Evolutionary conservation across 2,888 invertebrate species (phyloP).

Genomic region (Cerastis rubricosa): DNA sequence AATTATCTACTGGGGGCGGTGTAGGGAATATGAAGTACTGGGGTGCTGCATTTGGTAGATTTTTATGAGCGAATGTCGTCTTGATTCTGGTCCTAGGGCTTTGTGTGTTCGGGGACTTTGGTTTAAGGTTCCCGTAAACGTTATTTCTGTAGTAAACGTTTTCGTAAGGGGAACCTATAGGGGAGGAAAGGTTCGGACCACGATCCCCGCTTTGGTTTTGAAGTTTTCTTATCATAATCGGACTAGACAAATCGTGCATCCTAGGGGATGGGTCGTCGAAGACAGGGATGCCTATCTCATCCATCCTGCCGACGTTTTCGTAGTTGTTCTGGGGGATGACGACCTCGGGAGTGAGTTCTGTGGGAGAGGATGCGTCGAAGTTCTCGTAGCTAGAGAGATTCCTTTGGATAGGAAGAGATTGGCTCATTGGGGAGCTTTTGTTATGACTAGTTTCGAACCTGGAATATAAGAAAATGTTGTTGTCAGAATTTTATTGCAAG

Average conservation of each 20-base stretch:
- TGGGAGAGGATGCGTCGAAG: conserved; percentile 82
- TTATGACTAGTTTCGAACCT: conserved; percentile 89
- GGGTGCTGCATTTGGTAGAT: conserved; percentile 80
- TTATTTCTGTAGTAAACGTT: conserved; percentile 90
- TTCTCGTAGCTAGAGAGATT: conserved; percentile 91
- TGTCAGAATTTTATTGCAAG: background rate
- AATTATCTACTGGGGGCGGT: conserved; percentile 81
- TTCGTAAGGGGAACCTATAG: conserved; percentile 91
- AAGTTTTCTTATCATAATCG: conserved; percentile 83
- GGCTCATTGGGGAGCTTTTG: conserved; percentile 75
- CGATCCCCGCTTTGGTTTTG: conserved; percentile 73
- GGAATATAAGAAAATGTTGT: conserved; percentile 57
- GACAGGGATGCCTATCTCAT: conserved; percentile 87
- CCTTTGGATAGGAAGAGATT: conserved; percentile 82
- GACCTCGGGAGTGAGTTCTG: conserved; percentile 81
- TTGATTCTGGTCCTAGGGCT: conserved; percentile 92
- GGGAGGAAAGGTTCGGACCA: conserved; percentile 71
- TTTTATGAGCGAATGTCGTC: conserved; percentile 90
- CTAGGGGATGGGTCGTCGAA: conserved; percentile 77
- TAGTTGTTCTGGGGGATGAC: conserved; percentile 79
- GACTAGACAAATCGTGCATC: conserved; percentile 84
- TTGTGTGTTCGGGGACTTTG: conserved; percentile 87
- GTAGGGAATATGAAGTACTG: conserved; percentile 89
- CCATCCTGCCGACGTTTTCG: conserved; percentile 85
- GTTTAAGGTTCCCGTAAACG: conserved; percentile 79